Evolutionary conservation across 2,797 vertebrate species (phyloP), one percentile per base, ranked within the genome.

Genomic region (Sebastolobus altivelis): DNA sequence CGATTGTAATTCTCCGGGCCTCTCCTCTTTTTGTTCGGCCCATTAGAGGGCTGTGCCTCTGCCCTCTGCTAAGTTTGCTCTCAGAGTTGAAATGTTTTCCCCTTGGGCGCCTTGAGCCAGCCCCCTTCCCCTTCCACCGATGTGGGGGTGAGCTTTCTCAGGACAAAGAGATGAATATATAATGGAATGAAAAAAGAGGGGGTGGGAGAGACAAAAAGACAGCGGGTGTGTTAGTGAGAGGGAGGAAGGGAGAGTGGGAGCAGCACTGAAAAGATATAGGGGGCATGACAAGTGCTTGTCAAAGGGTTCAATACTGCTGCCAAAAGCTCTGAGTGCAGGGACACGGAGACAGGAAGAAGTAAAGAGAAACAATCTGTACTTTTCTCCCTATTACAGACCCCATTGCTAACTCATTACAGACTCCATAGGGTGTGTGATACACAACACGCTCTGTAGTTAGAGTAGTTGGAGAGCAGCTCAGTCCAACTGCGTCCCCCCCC

Each of bases 81-180:
- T 91, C 73, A 61, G 90, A 84, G 90, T 90, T 89, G 83, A 93
- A 93, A 93, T 92, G 92, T 89, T 92, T 91, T 88, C 92, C 91
- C 89, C 84, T 83, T 82, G 83, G 90, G 60, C 12, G 84, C 80
- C 75, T 87, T 87, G 78, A 89, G 89, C 90, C 89, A 79, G 84
- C 91, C 91, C 91, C 89, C 85, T 89, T 88, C 79, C 85, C 87
- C 81, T 85, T 88, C 87, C 83, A 88, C 75, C 25, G 70, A 83
- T 83, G 90, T 83, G 92, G 90, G 92, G 93, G 90, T 88, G 93
- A 93, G 92, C 93, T 90, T 93, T 94, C 93, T 93, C 87, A 92
- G 94, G 95, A 95, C 94, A 95, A 94, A 94, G 92, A 91, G 86
- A 91, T 91, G 93, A 92, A 95, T 94, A 92, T 92, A 95, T 95